These are phyloP conservation scores for Cyprinodon variegatus DNA, from an alignment of 2,113 vertebrate species.

Conservation along the genomic window DNA sequence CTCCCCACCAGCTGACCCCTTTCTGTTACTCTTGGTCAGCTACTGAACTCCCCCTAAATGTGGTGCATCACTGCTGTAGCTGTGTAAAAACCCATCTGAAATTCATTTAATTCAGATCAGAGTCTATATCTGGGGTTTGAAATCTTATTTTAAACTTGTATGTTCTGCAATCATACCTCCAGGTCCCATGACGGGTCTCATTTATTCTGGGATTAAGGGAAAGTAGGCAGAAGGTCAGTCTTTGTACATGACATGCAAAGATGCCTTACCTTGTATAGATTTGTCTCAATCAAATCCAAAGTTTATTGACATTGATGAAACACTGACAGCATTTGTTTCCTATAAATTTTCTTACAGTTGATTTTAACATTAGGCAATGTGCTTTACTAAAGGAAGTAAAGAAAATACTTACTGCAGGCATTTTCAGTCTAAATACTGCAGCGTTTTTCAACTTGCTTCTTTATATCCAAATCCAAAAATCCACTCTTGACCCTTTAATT, in stretches of 20 bases:
- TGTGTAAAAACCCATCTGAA: constrained; percentile 23
- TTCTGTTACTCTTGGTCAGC: constrained; percentile 7
- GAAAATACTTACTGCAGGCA: too few species aligned
- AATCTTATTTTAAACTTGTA: neutral
- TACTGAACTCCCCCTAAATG: neutral
- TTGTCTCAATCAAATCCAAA: neutral
- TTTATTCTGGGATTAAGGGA: neutral
- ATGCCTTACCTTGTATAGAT: neutral
- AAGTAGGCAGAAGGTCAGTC: neutral
- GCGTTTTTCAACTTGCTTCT: too few species aligned
- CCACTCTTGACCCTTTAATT: too few species aligned
- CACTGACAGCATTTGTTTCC: too few species aligned
- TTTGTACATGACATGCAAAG: neutral
- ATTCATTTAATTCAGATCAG: constrained; percentile 2
- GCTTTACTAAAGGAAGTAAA: too few species aligned
- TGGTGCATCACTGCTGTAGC: constrained; percentile 13
- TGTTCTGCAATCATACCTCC: neutral
- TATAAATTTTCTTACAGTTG: too few species aligned
- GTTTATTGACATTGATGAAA: too few species aligned
- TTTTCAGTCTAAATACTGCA: too few species aligned
- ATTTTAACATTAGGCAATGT: too few species aligned
- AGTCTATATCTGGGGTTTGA: constrained; percentile 18
- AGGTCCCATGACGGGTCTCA: neutral
- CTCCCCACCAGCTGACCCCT: neutral
- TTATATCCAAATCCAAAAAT: too few species aligned